Percentiles rank a stretch among this genome's conserved stretches.
These are phyloP conservation scores for Lordiphosa fenestrarum DNA, from an alignment of 2,888 invertebrate genomes.

Conservation along the genomic window DNA sequence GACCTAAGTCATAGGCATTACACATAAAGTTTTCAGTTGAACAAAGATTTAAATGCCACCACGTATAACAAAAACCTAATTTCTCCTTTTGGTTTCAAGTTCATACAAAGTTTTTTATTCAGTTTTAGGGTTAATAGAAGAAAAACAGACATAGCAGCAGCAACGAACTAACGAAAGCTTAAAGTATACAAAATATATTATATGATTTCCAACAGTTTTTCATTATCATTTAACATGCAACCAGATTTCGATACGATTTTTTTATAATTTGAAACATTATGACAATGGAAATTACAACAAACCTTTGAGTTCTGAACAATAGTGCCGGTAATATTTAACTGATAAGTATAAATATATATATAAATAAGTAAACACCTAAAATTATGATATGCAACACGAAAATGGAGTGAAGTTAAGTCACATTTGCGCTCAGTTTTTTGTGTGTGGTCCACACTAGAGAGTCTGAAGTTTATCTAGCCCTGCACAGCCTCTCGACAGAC, in stretches of 20 bases:
- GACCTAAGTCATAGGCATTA: slow-evolving; percentile 11
- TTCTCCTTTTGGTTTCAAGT: slow-evolving; percentile 51
- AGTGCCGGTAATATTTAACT: slow-evolving; percentile 80
- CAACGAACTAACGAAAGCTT: slow-evolving; percentile 34
- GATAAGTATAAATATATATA: slow-evolving; percentile 56
- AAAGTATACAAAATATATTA: slow-evolving; percentile 14
- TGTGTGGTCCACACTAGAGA: neutral
- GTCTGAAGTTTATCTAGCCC: slow-evolving; percentile 19
- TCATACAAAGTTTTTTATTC: slow-evolving; percentile 69
- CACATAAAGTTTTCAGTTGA: slow-evolving; percentile 41
- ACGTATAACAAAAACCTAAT: neutral
- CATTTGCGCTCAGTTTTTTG: slow-evolving; percentile 16
- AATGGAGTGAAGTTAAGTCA: slow-evolving; percentile 16
- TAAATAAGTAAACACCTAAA: slow-evolving; percentile 33
- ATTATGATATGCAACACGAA: slow-evolving; percentile 38
- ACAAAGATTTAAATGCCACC: slow-evolving; percentile 24
- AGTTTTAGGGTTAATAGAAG: slow-evolving; percentile 41
- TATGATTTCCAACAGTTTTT: slow-evolving; percentile 11
- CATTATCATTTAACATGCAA: slow-evolving; percentile 32
- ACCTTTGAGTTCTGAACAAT: slow-evolving; percentile 77
- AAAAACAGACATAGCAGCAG: slow-evolving; percentile 21
- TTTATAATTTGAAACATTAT: slow-evolving; percentile 23
- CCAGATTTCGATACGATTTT: slow-evolving; percentile 42
- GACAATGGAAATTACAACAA: slow-evolving; percentile 32
- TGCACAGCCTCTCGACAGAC: slow-evolving; percentile 1